phyloP scores from a whole-genome alignment of 2,888 invertebrate species.

The Zaprionus obscuricornis region DNA sequence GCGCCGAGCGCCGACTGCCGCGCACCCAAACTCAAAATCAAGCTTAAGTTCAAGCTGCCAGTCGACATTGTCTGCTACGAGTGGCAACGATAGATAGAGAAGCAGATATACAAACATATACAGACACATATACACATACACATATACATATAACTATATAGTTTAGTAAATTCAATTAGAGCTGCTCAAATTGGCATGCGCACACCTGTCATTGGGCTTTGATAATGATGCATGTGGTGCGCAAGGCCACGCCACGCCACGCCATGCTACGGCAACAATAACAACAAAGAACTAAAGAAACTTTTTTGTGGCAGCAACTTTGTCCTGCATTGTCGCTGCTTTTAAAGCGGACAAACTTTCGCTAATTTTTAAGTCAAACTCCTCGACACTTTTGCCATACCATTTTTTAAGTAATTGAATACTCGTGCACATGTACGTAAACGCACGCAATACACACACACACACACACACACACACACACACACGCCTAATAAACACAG shows the following conservation, averaged over 20 bases:
- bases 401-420: constrained; percentile 68
- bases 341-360: constrained; percentile 43
- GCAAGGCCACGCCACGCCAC: constrained; percentile 38
- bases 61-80: constrained; percentile 14
- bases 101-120: constrained; percentile 1
- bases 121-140: neutral
- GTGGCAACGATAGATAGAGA: constrained; percentile 34
- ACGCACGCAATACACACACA: constrained; percentile 5
- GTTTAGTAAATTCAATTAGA: constrained; percentile 79
- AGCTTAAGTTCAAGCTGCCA: constrained; percentile 16
- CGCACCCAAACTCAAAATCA: constrained; percentile 14
- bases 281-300: constrained; percentile 42
- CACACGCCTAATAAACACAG: too few relatives aligned
- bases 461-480: constrained; percentile 15
- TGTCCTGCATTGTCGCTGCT: constrained; percentile 49
- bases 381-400: constrained; percentile 47
- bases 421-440: neutral
- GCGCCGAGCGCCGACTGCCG: neutral
- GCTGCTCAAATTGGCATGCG: constrained; percentile 78
- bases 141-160: constrained; percentile 37
- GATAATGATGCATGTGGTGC: constrained; percentile 77
- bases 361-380: constrained; percentile 67
- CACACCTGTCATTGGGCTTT: constrained; percentile 75
- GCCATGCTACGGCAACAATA: constrained; percentile 34
- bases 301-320: constrained; percentile 58